Percentiles rank a stretch among this genome's conserved stretches.
Evolutionary conservation across 2,797 vertebrate species (phyloP).

Genomic region (Halcyon chelicuti): DNA sequence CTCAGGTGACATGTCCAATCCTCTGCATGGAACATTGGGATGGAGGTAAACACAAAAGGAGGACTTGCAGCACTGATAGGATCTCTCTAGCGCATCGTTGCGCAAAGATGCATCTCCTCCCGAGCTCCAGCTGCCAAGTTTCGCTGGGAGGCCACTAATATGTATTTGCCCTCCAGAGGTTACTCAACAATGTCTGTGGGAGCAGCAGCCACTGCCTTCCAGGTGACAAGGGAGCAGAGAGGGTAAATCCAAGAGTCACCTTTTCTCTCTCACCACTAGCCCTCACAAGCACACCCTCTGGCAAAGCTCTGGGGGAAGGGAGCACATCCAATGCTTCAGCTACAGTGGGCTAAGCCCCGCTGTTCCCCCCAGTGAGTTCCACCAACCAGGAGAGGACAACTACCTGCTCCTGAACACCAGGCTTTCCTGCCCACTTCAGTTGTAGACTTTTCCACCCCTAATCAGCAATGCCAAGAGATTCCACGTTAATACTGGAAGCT

Average conservation of each 20-base stretch:
- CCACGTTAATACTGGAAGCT: neutral
- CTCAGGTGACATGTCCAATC: neutral
- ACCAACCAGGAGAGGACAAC: neutral
- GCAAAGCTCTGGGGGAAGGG: neutral
- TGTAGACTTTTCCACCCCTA: neutral
- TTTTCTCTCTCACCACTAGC: neutral
- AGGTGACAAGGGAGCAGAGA: neutral
- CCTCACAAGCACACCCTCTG: neutral
- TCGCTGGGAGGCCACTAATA: conserved; percentile 26
- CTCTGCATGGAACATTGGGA: neutral
- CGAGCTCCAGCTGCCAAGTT: conserved; percentile 38
- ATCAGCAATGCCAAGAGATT: neutral
- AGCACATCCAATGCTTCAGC: neutral
- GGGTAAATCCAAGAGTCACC: neutral
- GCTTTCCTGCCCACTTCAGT: neutral
- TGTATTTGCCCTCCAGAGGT: neutral
- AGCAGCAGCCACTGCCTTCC: neutral
- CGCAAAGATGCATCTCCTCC: neutral
- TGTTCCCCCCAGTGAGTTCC: neutral
- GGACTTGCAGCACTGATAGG: neutral
- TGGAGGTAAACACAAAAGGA: neutral
- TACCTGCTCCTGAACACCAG: neutral
- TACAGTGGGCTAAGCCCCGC: neutral
- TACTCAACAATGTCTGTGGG: neutral
- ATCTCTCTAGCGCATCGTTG: neutral